Percentiles rank a stretch among this genome's conserved stretches.
Evolutionary conservation across 2,113 vertebrate species (phyloP).

Genomic region (Dicrurus megarhynchus): DNA sequence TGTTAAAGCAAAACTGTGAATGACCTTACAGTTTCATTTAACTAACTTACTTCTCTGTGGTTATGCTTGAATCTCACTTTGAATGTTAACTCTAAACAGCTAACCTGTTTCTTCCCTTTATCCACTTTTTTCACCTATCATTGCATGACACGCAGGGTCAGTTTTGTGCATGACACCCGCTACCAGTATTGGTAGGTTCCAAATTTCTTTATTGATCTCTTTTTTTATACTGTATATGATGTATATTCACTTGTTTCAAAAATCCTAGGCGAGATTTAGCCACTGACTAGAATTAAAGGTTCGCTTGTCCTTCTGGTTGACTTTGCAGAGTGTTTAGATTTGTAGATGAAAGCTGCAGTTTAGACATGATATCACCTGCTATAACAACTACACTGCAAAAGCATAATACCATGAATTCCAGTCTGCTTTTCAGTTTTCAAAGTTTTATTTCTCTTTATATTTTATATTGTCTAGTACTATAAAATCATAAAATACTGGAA

Average conservation of each 20-base stretch:
- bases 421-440: constrained; percentile 74
- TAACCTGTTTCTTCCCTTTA: constrained; percentile 88
- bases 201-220: constrained; percentile 84
- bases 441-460: constrained; percentile 73
- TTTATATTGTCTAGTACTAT: constrained; percentile 73
- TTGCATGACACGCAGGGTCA: constrained; percentile 95
- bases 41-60: constrained; percentile 79
- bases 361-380: constrained; percentile 68
- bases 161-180: constrained; percentile 99
- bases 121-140: constrained; percentile 82
- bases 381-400: constrained; percentile 68
- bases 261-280: constrained; percentile 60
- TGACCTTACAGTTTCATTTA: constrained; percentile 71
- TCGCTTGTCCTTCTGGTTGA: constrained; percentile 72
- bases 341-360: constrained; percentile 50
- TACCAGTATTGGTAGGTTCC: constrained; percentile 99
- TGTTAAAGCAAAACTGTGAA: constrained; percentile 66
- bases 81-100: constrained; percentile 86
- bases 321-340: constrained; percentile 43
- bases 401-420: constrained; percentile 66
- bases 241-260: constrained; percentile 70
- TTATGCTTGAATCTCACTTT: constrained; percentile 81
- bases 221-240: constrained; percentile 70
- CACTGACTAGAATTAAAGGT: constrained; percentile 56
- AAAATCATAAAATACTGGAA: constrained; percentile 65